A percentile compares a stretch with the other conserved stretches of the same genome.
Conservation (phyloP, 2,888 invertebrate genomes). For the Xestia rhomboidea region DNA sequence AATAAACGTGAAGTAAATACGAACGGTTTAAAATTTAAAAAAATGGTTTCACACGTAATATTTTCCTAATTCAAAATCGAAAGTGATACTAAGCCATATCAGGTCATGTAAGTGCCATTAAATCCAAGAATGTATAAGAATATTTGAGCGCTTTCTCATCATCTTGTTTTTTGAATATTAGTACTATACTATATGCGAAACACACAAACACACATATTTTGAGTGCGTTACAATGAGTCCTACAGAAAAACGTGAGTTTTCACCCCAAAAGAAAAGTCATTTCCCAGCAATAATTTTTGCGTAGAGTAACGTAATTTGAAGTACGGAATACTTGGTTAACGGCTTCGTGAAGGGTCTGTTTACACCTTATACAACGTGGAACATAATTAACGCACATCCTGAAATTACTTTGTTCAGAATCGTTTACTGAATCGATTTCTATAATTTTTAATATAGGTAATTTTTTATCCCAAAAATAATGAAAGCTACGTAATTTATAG, state of each 20-base stretch:
- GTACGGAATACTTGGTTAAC: neutral
- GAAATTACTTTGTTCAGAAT: no score
- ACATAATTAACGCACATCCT: no score
- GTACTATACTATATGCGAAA: neutral
- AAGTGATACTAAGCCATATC: neutral
- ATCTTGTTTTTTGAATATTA: neutral
- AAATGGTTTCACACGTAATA: accelerated
- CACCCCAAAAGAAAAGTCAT: neutral
- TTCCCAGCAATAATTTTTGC: neutral
- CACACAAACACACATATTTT: no score
- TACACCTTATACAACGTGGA: no score
- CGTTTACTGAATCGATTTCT: no score
- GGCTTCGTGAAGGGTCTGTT: no score
- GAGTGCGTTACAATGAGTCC: neutral
- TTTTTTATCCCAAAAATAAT: no score
- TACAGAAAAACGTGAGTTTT: neutral
- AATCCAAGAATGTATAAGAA: neutral
- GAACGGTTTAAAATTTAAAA: neutral
- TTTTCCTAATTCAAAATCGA: neutral
- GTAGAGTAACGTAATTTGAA: neutral
- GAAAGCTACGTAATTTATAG: no score
- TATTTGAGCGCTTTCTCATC: neutral
- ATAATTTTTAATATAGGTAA: no score
- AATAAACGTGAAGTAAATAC: neutral
- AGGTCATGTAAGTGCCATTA: neutral